Percentiles rank a stretch among this genome's conserved stretches.
These are phyloP conservation scores for Cariama cristata DNA, from an alignment of 2,113 vertebrate genomes.

Conservation along the genomic window DNA sequence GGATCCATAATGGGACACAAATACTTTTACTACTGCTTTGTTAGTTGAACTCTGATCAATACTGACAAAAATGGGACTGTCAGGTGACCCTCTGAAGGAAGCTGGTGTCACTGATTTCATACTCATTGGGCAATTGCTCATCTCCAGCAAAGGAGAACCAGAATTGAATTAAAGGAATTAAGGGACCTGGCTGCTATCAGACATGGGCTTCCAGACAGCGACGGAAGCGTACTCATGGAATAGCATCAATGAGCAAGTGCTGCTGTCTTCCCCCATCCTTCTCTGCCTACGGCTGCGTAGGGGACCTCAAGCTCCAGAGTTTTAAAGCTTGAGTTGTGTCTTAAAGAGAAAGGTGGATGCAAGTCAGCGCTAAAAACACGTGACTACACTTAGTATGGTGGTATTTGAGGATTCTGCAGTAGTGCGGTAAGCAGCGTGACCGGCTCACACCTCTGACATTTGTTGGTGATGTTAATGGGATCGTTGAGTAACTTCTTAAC, in stretches of 20 bases:
- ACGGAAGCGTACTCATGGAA: rapidly evolving
- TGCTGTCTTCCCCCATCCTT: neutral
- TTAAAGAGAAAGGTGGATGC: neutral
- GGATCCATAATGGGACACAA: neutral
- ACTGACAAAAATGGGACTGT: constrained; percentile 1
- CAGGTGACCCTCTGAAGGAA: neutral
- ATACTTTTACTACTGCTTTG: constrained; percentile 1
- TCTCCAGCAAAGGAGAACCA: neutral
- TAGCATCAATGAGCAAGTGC: neutral
- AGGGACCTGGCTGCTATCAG: neutral
- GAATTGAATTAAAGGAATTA: neutral
- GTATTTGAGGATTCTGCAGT: neutral
- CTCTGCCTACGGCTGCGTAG: neutral
- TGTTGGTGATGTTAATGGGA: neutral
- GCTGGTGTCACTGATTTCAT: neutral
- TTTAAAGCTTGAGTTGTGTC: neutral
- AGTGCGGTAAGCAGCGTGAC: neutral
- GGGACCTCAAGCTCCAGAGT: neutral
- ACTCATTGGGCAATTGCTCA: neutral
- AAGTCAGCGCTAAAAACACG: neutral
- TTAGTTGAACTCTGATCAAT: neutral
- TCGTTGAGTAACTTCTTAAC: neutral
- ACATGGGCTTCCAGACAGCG: neutral
- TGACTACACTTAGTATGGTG: neutral
- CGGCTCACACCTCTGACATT: rapidly evolving